phyloP scores from a whole-genome alignment of 2,113 vertebrate species.

The Osmerus mordax region DNA sequence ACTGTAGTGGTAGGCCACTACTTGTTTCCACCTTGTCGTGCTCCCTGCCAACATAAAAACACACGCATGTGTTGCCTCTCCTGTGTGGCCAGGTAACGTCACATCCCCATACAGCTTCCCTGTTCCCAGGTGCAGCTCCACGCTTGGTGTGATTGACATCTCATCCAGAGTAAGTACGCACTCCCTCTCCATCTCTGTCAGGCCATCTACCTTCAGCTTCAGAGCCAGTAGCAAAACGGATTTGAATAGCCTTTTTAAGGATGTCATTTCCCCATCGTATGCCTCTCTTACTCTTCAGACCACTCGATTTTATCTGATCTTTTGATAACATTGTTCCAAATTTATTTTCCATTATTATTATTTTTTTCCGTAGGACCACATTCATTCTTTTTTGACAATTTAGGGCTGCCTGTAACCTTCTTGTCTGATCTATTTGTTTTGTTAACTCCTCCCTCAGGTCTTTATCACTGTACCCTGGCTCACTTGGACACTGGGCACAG shows the following conservation, averaged over 20 bases:
- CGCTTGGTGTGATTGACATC: too few relatives aligned
- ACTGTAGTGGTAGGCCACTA: too few relatives aligned
- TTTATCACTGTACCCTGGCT: neutral
- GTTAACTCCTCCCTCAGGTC: neutral
- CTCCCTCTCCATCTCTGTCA: too few relatives aligned
- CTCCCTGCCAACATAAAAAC: too few relatives aligned
- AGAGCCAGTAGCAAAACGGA: slow-evolving; percentile 4
- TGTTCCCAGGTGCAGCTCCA: too few relatives aligned
- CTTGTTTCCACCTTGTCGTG: too few relatives aligned
- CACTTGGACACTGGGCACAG: too few relatives aligned
- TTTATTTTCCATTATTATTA: neutral
- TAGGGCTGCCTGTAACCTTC: slow-evolving; percentile 8
- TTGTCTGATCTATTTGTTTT: neutral
- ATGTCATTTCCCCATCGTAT: slow-evolving; percentile 8
- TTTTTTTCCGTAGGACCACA: neutral
- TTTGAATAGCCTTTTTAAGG: slow-evolving; percentile 1
- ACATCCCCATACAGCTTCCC: too few relatives aligned
- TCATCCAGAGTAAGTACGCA: too few relatives aligned
- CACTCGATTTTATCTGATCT: slow-evolving; percentile 3
- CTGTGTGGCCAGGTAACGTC: too few relatives aligned
- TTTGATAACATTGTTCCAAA: neutral
- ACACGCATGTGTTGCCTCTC: too few relatives aligned
- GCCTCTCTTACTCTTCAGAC: neutral
- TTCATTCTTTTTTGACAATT: slow-evolving; percentile 9
- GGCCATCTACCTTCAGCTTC: too few relatives aligned